phyloP scores from a whole-genome alignment of 2,888 invertebrate species.

The Drosophila stalkeri region DNA sequence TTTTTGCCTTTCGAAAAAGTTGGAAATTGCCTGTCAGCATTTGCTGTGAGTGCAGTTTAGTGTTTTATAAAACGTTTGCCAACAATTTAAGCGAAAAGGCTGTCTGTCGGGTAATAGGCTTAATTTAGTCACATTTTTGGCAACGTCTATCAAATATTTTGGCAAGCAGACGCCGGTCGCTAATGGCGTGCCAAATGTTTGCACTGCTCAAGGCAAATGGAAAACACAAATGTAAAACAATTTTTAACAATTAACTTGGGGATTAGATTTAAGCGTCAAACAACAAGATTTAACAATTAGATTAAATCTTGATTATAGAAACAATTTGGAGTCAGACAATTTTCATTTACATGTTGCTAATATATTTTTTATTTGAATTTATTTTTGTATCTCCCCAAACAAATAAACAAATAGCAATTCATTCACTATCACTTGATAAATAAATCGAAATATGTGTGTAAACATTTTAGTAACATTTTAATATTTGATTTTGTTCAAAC shows the following conservation, averaged over 20 bases:
- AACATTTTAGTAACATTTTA: conserved; percentile 8
- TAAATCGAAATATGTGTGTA: not conserved
- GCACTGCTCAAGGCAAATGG: not conserved
- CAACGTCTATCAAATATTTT: conserved; percentile 24
- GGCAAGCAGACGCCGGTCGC: conserved; percentile 8
- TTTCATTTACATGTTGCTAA: not conserved
- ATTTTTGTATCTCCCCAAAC: not conserved
- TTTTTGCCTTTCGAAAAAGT: not conserved
- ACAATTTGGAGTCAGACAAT: too few relatives aligned
- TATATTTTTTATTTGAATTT: not conserved
- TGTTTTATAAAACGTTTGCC: conserved; percentile 23
- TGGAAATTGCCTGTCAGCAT: conserved; percentile 7
- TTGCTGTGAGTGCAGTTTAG: conserved; percentile 13
- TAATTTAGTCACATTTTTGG: conserved; percentile 25
- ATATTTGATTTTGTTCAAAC: not conserved
- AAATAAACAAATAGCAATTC: not conserved
- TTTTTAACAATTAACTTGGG: not conserved
- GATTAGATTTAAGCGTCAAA: not conserved
- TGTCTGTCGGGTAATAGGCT: conserved; percentile 6
- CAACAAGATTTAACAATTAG: not conserved
- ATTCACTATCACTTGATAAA: not conserved
- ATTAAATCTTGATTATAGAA: too few relatives aligned
- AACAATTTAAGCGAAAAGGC: conserved; percentile 4
- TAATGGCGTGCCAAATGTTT: conserved; percentile 22
- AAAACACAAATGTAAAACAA: not conserved